Percentiles rank a stretch among this genome's conserved stretches.
phyloP scores from a whole-genome alignment of 1,140 invertebrate species.

The Cryptotermes secundus region DNA sequence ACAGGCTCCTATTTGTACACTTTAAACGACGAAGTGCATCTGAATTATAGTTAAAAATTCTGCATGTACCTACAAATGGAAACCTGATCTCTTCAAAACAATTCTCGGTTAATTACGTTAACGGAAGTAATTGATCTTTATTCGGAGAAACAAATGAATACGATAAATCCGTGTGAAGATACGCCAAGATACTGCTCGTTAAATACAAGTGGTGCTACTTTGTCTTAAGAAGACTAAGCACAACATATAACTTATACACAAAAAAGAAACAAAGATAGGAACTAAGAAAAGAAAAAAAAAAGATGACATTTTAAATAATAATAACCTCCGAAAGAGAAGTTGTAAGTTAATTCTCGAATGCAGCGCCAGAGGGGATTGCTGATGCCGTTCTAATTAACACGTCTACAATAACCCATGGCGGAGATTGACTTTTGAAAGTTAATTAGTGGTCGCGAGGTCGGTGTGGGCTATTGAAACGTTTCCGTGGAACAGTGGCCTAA shows the following conservation, averaged over 20 bases:
- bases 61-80: too few species aligned
- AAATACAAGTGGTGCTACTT: neutral
- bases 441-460: neutral
- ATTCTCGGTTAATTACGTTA: too few species aligned
- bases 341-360: neutral
- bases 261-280: neutral
- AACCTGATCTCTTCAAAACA: too few species aligned
- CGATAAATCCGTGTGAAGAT: too few species aligned
- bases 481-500: neutral
- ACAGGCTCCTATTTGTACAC: too few species aligned
- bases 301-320: constrained; percentile 11
- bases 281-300: neutral
- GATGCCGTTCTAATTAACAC: neutral
- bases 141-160: too few species aligned
- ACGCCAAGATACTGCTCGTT: too few species aligned
- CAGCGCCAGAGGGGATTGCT: neutral
- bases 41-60: too few species aligned
- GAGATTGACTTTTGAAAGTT: constrained; percentile 14
- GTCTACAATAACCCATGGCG: constrained; percentile 14
- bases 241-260: neutral
- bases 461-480: neutral
- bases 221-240: neutral
- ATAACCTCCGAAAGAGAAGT: neutral
- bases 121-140: too few species aligned
- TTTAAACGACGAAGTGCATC: too few species aligned